Base-by-base conservation (phyloP, 2,888 invertebrate species). In the Polia nebulosa region DNA sequence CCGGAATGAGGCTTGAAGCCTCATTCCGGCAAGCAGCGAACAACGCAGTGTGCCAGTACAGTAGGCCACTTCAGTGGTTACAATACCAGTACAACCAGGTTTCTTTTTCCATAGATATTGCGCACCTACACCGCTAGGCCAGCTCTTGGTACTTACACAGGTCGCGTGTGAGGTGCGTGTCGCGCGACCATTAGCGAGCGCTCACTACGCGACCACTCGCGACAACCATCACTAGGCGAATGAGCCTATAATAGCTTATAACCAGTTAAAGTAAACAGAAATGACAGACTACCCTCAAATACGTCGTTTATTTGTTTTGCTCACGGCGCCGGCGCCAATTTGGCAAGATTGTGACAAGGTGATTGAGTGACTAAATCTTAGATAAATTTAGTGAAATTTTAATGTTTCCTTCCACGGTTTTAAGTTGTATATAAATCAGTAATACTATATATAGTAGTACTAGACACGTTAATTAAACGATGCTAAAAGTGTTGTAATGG, bases 131-230 rank as follows among this genome's bases (percentile, higher is more conserved):
- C 8, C 9, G 49, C 27, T 49, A n/a, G 49, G 11, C 29, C 6
- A 29, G 51, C 11, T 29, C 29, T 29, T 5, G 11, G 11, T n/a
- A n/a, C n/a, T n/a, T n/a, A n/a, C n/a, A 9, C 27, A 3, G 11
- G 29, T 9, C 1, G 25, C 3, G n/a, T 51, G 15, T 8, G 15
- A 8, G 4, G 41, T 41, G 53, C 69, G 66, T 55, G 66, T 13
- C 17, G 13, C 20, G 53, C 17, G 20, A 27, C 41, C 27, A 32
- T 68, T 52, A 34, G 65, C 63, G 64, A 34, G 63, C 22, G n/a
- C 25, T n/a, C 52, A 13, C 6, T 8, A 39, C 62, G 15, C 68
- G 32, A 27, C 32, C 68, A 17, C 41, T 52, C 25, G 41, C 41
- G 20, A 6, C 27, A n/a, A 17, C 25, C 41, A 41, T 39, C 25